Percentiles rank a stretch among this genome's conserved stretches.
phyloP scores from a whole-genome alignment of 1,140 invertebrate species.

The Scaptodrosophila lebanonensis region DNA sequence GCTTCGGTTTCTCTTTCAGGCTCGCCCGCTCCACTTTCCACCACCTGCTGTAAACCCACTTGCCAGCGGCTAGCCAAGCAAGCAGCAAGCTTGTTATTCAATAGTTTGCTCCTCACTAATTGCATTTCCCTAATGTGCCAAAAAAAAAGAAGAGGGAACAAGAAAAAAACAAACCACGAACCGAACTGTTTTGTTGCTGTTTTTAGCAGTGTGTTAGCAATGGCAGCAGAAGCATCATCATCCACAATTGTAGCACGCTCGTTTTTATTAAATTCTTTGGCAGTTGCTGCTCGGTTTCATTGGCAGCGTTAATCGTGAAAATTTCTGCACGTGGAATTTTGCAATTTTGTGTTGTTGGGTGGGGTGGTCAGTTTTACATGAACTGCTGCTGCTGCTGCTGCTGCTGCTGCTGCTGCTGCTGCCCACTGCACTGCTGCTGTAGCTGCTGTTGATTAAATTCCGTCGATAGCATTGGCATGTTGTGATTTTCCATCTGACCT shows the following conservation, averaged over 20 bases:
- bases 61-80: too few relatives aligned
- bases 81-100: slow-evolving; percentile 54
- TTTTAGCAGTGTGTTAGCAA: too few relatives aligned
- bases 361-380: slow-evolving; percentile 20
- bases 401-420: slow-evolving; percentile 1
- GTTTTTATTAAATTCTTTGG: slow-evolving; percentile 59
- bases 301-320: slow-evolving; percentile 68
- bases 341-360: slow-evolving; percentile 68
- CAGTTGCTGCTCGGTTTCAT: slow-evolving; percentile 40
- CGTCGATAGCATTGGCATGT: slow-evolving; percentile 51
- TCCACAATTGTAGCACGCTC: slow-evolving; percentile 36
- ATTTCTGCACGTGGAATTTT: slow-evolving; percentile 72
- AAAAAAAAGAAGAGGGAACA: slow-evolving; percentile 27
- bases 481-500: slow-evolving; percentile 67
- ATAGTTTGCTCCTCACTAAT: slow-evolving; percentile 60
- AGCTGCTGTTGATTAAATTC: slow-evolving; percentile 70
- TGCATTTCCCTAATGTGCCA: slow-evolving; percentile 68
- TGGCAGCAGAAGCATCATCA: slow-evolving; percentile 12
- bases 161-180: slow-evolving; percentile 14
- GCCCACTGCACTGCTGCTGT: too few relatives aligned
- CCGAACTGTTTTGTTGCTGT: slow-evolving; percentile 26
- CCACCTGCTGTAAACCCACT: slow-evolving; percentile 1
- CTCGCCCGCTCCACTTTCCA: neutral
- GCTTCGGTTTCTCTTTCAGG: neutral
- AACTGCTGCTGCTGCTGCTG: slow-evolving; percentile 1